Base-by-base conservation (phyloP, 2,113 vertebrate species). In the Patagioenas fasciata region DNA sequence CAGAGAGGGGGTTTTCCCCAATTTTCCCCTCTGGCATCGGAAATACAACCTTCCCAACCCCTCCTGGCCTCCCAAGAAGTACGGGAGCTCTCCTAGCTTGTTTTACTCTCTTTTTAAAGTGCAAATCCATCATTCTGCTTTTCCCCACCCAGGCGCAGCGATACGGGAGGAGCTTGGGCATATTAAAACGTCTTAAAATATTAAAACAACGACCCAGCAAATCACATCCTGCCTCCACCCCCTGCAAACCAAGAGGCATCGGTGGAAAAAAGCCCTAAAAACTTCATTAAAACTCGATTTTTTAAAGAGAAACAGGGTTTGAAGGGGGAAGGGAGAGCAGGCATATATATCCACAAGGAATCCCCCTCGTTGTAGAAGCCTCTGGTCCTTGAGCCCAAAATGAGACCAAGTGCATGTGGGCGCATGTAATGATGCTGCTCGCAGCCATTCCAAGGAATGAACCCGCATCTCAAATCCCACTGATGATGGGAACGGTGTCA, bases 71-170 rank as follows among this genome's bases (percentile, higher is more conserved):
- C 62, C 64, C 11, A n/a, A 11, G 3, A 40, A 58, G 70, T 23
- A 60, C 2, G 4, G 44, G n/a, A 96, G 6, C 29, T 58, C 18
- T 61, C 83, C n/a, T 5, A 58, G 5, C 40, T 11, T 13, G 11
- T 56, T 85, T 61, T 24, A 1, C 28, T 69, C 28, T 23, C 32
- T 26, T 89, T 92, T 85, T 91, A 2, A 36, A 77, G 10, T 66
- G 79, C 23, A 73, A 65, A 26, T 44, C 29, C 51, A 48, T 29
- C 9, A 23, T 61, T 73, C 74, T 47, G 7, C 44, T 86, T 67
- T 72, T 28, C 48, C n/a, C n/a, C 21, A 3, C 1, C 2, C 2
- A 2, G 19, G 48, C 6, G 11, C 11, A 70, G 42, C 0, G 0
- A 71, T 10, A 67, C 42, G 83, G 88, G 64, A 80, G 57, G 77